Percentiles rank a stretch among this genome's conserved stretches.
Evolutionary conservation across 2,888 invertebrate species (phyloP).

Genomic region (Macaria liturata): DNA sequence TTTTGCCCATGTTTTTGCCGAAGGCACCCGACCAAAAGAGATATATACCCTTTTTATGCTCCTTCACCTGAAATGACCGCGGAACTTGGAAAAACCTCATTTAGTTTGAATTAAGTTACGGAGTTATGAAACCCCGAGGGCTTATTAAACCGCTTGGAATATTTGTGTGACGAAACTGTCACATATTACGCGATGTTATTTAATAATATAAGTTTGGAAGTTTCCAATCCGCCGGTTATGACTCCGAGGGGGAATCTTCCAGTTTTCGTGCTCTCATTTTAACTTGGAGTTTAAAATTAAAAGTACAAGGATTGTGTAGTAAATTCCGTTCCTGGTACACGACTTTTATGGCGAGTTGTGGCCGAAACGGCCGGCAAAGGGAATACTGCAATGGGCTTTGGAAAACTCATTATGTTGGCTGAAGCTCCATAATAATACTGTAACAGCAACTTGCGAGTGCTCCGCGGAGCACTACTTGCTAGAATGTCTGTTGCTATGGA

Average conservation of each 20-base stretch:
- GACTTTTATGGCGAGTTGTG: conserved; percentile 12
- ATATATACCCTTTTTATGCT: conserved; percentile 45
- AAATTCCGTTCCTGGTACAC: conserved; percentile 7
- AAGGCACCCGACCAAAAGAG: conserved; percentile 51
- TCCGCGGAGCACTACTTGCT: too few relatives aligned
- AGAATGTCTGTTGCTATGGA: too few relatives aligned
- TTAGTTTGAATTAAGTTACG: conserved; percentile 51
- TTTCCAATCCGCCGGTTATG: conserved; percentile 36
- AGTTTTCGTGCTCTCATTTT: conserved; percentile 25
- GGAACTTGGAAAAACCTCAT: conserved; percentile 47
- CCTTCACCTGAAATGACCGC: conserved; percentile 55
- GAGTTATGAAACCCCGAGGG: conserved; percentile 51
- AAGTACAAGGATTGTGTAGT: conserved; percentile 22
- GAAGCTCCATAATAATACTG: not conserved
- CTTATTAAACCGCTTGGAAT: conserved; percentile 38
- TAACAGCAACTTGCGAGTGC: too few relatives aligned
- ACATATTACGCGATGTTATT: conserved; percentile 47
- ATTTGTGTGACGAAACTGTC: conserved; percentile 35
- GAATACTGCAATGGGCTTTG: conserved; percentile 4
- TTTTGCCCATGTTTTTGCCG: conserved; percentile 60
- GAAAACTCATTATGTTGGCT: conserved; percentile 2
- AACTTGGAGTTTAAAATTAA: conserved; percentile 30
- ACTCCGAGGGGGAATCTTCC: conserved; percentile 19
- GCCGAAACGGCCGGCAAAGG: conserved; percentile 4
- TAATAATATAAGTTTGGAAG: conserved; percentile 44